Conservation (phyloP, 2,888 invertebrate genomes). For the Lepidochrysops patricia region DNA sequence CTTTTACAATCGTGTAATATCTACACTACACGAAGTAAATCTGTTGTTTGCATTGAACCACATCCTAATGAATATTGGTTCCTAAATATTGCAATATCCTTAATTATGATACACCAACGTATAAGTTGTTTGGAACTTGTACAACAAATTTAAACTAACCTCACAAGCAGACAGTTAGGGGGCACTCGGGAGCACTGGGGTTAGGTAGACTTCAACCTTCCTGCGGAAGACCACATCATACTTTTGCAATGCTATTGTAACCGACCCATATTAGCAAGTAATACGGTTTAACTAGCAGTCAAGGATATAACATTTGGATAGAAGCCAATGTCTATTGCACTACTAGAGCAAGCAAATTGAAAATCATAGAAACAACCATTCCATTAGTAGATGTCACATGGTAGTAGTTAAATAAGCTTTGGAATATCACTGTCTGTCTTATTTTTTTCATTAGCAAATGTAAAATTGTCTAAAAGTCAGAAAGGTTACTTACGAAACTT, state of each 20-base stretch:
- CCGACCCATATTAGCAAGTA: slow-evolving; percentile 35
- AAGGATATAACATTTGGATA: slow-evolving; percentile 63
- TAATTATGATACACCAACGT: not conserved
- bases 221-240: slow-evolving; percentile 63
- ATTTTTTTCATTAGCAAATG: not conserved
- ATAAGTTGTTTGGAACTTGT: not conserved
- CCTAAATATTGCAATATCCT: not conserved
- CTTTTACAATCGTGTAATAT: no score
- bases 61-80: not conserved
- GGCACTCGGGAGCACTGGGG: slow-evolving; percentile 64
- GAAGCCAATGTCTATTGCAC: slow-evolving; percentile 58
- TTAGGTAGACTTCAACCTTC: slow-evolving; percentile 64
- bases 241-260: slow-evolving; percentile 38
- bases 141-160: slow-evolving; percentile 46
- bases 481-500: slow-evolving; percentile 57
- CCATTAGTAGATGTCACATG: slow-evolving; percentile 31
- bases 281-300: slow-evolving; percentile 45
- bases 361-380: slow-evolving; percentile 48
- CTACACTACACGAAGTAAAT: no score
- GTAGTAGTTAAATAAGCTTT: not conserved
- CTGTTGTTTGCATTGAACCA: no score
- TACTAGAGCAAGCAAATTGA: slow-evolving; percentile 54
- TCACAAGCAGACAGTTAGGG: slow-evolving; percentile 69
- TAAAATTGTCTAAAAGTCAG: slow-evolving; percentile 14
- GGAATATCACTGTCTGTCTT: not conserved